Evolutionary conservation across 2,113 vertebrate species (phyloP), one percentile per base, ranked within the genome.

Genomic region (Oreocharis arfaki): DNA sequence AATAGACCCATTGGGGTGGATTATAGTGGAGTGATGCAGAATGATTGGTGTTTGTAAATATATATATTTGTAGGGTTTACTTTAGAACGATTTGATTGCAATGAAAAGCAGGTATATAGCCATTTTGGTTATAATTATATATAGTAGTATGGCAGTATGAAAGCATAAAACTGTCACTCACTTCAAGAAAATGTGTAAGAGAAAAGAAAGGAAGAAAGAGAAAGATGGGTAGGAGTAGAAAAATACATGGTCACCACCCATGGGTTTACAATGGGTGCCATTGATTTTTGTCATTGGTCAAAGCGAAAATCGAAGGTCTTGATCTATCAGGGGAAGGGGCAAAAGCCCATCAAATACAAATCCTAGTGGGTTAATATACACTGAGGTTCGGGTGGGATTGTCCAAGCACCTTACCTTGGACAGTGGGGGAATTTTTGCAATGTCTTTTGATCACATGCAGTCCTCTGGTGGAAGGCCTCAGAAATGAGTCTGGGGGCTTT

Each of bases 221-320:
- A 57, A 50, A 37, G 6, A 59, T 27, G 32, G 2, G 1, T 42
- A 11, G 17, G 13, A 76, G 27, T 12, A 77, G 17, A 68, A 60
- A 37, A 32, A 27, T 14, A 11, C 7, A 32, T 26, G 17, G 37
- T 37, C 14, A 33, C 27, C 27, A 60, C 6, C 5, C 33, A 32
- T 44, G 22, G 53, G 33, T 68, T 59, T 22, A 35, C 14, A 27
- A 3, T 21, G 20, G 10, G 10, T 50, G 32, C 21, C 26, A 26
- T 3, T 60, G 33, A 33, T 60, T 32, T 6, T 7, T 60, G 15
- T 5, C 6, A 27, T 26, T 33, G 33, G 27, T 39, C 63, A 46
- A 16, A 8, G 11, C 23, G 33, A 52, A 19, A 27, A 16, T 33
- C 0, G 0, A 52, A 52, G 22, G 27, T 30, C 35, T 52, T 52